Percentiles rank a stretch among this genome's conserved stretches.
phyloP scores from a whole-genome alignment of 2,888 invertebrate species.

The Campopleginae sp. region DNA sequence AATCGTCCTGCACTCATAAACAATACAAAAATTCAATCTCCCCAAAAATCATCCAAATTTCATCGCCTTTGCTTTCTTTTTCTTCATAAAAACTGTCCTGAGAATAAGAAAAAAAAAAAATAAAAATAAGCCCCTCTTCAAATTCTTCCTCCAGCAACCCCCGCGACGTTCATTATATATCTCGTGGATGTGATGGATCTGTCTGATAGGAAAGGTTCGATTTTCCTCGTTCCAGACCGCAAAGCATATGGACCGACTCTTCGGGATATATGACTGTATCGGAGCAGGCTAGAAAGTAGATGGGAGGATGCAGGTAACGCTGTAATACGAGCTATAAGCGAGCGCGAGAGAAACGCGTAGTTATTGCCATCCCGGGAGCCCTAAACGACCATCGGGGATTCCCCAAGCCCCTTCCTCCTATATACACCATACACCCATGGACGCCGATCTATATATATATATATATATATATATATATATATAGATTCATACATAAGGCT shows the following conservation, averaged over 20 bases:
- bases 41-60: neutral
- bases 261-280: conserved; percentile 6
- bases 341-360: conserved; percentile 56
- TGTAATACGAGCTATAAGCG: conserved; percentile 53
- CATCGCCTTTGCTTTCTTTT: neutral
- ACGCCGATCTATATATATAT: neutral
- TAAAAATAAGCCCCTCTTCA: no score
- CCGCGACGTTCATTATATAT: conserved; percentile 9
- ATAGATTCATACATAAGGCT: neutral
- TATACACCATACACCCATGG: neutral
- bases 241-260: conserved; percentile 2
- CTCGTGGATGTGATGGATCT: neutral
- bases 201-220: conserved; percentile 4
- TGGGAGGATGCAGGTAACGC: conserved; percentile 49
- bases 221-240: conserved; percentile 6
- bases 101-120: no score
- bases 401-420: conserved; percentile 38
- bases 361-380: conserved; percentile 73
- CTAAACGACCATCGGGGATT: conserved; percentile 67
- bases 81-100: neutral
- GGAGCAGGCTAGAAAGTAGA: conserved; percentile 32
- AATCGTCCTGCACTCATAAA: neutral
- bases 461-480: neutral
- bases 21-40: neutral
- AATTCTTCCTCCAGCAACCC: conserved; percentile 17